Evolutionary conservation across 1,140 invertebrate species (phyloP).

Genomic region (Trichonephila inaurata): DNA sequence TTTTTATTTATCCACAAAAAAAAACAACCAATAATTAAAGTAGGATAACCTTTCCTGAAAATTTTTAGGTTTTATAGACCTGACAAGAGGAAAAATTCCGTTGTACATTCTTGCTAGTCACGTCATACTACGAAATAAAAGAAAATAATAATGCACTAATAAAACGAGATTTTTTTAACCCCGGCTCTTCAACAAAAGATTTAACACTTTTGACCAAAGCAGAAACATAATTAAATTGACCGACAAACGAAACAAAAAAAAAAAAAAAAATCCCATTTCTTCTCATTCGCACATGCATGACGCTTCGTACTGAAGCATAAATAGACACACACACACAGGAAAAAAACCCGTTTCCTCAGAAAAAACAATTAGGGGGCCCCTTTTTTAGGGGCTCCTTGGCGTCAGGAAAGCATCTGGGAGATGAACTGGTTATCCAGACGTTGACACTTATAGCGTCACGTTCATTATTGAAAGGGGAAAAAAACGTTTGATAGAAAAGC

Average conservation of each 20-base stretch:
- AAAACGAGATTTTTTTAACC: too few species aligned
- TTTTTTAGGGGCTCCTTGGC: not conserved
- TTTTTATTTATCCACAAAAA: too few species aligned
- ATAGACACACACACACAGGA: not conserved
- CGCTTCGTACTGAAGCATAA: not conserved
- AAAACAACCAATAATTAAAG: too few species aligned
- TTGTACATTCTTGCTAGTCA: too few species aligned
- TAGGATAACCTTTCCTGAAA: too few species aligned
- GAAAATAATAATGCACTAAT: too few species aligned
- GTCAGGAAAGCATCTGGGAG: conserved; percentile 33
- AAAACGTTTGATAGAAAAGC: not conserved
- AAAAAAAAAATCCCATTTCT: not conserved
- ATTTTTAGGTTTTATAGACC: too few species aligned
- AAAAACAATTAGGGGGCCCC: conserved; percentile 54
- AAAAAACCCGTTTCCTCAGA: not conserved
- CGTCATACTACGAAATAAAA: too few species aligned
- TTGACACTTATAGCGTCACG: conserved; percentile 42
- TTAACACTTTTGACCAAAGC: not conserved
- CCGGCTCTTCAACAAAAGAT: not conserved
- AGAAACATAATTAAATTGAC: not conserved
- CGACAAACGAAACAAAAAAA: not conserved
- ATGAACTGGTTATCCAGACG: conserved; percentile 32
- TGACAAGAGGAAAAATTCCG: too few species aligned
- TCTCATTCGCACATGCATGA: conserved; percentile 1
- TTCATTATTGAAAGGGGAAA: not conserved